Base-by-base conservation (phyloP, 2,797 vertebrate genomes). In the Toxotes lorentzi region DNA sequence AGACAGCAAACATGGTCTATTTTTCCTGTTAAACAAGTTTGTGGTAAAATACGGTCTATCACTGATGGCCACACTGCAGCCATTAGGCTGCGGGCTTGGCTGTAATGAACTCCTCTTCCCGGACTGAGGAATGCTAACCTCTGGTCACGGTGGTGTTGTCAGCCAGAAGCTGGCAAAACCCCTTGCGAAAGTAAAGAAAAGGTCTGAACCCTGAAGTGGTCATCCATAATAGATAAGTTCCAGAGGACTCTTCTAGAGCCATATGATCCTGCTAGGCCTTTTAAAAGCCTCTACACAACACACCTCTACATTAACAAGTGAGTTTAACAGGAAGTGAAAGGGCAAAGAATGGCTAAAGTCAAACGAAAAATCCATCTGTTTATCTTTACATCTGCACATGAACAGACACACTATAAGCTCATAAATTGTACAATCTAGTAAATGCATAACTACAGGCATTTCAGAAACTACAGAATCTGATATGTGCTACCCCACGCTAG, bases 211-310 rank as follows among this genome's bases (percentile, higher is more conserved):
- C 56, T 78, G 78, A 82, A 91, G 91, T 91, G 90, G 78, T 90
- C 89, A 92, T 93, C 58, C 81, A 92, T 94, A 90, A 94, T 89
- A 87, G 59, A 93, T 93, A 56, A 66, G 72, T 85, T 88, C 51
- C 64, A 88, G 61, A 93, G 78, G 70, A 74, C 68, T 81, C 69
- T 59, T 88, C 76, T 79, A 64, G 73, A 86, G 54, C 84, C 86
- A 89, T 83, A 70, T 70, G 85, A 77, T 79, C 56, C 64, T 77
- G 67, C 69, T 65, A 14, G 10, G 72, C 87, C 84, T 89, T 90
- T 90, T 92, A 93, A 93, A 82, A 88, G 87, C 88, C 63, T 91
- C 88, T 82, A 86, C 81, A 82, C 86, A 91, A 85, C 70, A 83
- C 67, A 86, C 73, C 65, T 86, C 69, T 80, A 82, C 82, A 89